Conservation (phyloP, 2,888 invertebrate genomes). For the Andrena hattorfiana region DNA sequence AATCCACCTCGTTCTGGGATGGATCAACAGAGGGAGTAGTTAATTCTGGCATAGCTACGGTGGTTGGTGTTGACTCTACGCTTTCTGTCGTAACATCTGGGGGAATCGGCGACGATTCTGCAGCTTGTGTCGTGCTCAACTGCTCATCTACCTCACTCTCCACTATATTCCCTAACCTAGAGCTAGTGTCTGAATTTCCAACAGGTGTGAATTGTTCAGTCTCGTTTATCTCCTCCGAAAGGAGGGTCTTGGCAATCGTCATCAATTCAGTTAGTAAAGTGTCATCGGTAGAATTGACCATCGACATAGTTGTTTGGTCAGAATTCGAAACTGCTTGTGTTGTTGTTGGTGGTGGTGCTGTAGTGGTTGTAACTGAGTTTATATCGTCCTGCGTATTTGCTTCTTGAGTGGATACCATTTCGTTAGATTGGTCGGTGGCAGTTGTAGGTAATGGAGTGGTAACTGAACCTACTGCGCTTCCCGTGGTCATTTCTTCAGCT, state of each 20-base stretch:
- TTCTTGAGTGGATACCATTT: slow-evolving; percentile 33
- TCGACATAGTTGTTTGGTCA: slow-evolving; percentile 42
- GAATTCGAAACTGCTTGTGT: slow-evolving; percentile 35
- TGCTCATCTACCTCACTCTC: slow-evolving; percentile 27
- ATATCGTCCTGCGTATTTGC: slow-evolving; percentile 35
- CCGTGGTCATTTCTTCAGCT: slow-evolving; percentile 42
- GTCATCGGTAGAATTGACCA: slow-evolving; percentile 53
- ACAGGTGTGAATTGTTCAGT: slow-evolving; percentile 35
- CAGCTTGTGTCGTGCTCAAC: slow-evolving; percentile 16
- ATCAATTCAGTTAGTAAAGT: slow-evolving; percentile 74
- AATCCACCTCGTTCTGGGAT: slow-evolving; percentile 52
- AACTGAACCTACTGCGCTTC: slow-evolving; percentile 51
- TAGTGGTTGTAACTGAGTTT: slow-evolving; percentile 28
- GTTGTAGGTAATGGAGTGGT: slow-evolving; percentile 35
- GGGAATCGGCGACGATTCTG: slow-evolving; percentile 37
- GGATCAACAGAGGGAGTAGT: slow-evolving; percentile 29
- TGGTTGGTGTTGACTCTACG: slow-evolving; percentile 28
- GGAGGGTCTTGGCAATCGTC: slow-evolving; percentile 75
- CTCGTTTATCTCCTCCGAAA: slow-evolving; percentile 71
- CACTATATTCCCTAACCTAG: slow-evolving; percentile 17
- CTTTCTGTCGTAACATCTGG: slow-evolving; percentile 38
- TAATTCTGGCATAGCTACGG: slow-evolving; percentile 32
- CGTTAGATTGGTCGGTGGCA: slow-evolving; percentile 20
- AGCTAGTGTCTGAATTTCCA: slow-evolving; percentile 18
- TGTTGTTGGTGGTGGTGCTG: slow-evolving; percentile 28